These are phyloP conservation scores for Ammospiza caudacuta DNA, from an alignment of 2,113 vertebrate species.

Conservation along the genomic window DNA sequence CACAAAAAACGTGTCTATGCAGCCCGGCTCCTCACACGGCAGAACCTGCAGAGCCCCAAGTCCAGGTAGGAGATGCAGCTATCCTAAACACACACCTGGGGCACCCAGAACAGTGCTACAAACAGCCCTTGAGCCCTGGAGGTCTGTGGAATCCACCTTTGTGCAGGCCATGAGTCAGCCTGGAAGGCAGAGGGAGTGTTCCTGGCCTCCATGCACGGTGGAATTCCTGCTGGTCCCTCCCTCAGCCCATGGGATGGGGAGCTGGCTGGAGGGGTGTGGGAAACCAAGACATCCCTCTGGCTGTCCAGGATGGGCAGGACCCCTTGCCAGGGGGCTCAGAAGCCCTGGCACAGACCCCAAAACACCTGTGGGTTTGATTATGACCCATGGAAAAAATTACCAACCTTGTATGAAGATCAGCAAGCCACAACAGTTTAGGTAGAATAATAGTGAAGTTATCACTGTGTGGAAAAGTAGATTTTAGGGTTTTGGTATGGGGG, in stretches of 20 bases:
- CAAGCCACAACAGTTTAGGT: too few relatives aligned
- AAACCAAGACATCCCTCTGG: too few relatives aligned
- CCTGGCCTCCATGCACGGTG: rapidly evolving
- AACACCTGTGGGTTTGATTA: too few relatives aligned
- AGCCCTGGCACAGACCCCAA: too few relatives aligned
- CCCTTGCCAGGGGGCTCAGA: too few relatives aligned
- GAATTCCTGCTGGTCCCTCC: not conserved
- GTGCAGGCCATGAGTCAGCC: not conserved
- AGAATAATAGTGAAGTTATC: too few relatives aligned
- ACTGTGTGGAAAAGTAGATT: too few relatives aligned
- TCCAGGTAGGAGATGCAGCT: slow-evolving; percentile 82
- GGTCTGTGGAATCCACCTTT: rapidly evolving
- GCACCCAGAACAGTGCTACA: not conserved
- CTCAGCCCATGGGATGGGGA: not conserved
- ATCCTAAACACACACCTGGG: rapidly evolving
- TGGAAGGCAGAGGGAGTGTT: not conserved
- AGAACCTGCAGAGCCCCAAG: slow-evolving; percentile 92
- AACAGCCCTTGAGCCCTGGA: not conserved
- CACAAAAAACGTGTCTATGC: slow-evolving; percentile 92
- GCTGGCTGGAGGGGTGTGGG: not conserved
- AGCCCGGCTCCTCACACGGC: slow-evolving; percentile 87
- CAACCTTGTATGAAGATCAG: too few relatives aligned
- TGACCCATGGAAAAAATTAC: too few relatives aligned
- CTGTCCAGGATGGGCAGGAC: too few relatives aligned
- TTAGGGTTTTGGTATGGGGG: too few relatives aligned